These are phyloP conservation scores for Ateles fusciceps DNA, from an alignment of 2,797 vertebrate species.

Conservation along the genomic window DNA sequence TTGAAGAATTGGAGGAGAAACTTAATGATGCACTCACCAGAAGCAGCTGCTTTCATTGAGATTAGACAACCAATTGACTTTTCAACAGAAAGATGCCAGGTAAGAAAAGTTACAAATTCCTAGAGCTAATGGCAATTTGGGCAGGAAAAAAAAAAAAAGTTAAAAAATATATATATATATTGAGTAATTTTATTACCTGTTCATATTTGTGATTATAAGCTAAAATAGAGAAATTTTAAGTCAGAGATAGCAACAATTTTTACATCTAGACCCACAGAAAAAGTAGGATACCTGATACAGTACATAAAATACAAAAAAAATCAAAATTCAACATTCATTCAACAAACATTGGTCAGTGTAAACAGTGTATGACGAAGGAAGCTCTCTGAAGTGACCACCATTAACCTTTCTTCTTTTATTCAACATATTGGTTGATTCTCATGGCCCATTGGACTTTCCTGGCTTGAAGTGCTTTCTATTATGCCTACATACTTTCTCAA, in stretches of 20 bases:
- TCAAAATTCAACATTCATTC: background rate
- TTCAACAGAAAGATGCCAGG: constrained; percentile 95
- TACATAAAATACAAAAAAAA: background rate
- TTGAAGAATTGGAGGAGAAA: constrained; percentile 95
- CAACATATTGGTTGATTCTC: background rate
- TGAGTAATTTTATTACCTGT: background rate
- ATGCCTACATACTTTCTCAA: background rate
- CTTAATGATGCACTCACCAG: constrained; percentile 95
- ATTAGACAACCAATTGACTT: constrained; percentile 93
- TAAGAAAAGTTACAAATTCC: constrained; percentile 74
- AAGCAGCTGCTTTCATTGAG: constrained; percentile 93
- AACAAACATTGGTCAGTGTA: background rate
- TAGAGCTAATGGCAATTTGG: too few relatives aligned
- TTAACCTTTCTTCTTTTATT: background rate
- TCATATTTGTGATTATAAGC: background rate
- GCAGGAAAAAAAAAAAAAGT: background rate
- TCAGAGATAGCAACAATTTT: constrained; percentile 12
- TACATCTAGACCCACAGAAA: background rate
- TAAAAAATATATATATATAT: too few relatives aligned
- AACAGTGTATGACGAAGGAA: background rate
- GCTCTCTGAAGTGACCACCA: background rate
- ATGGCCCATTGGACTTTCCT: background rate
- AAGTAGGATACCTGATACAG: background rate
- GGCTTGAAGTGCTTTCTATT: background rate
- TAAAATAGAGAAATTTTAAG: constrained; percentile 34